Evolutionary conservation across 1,140 invertebrate species (phyloP).

Genomic region (Ganaspis sp.): DNA sequence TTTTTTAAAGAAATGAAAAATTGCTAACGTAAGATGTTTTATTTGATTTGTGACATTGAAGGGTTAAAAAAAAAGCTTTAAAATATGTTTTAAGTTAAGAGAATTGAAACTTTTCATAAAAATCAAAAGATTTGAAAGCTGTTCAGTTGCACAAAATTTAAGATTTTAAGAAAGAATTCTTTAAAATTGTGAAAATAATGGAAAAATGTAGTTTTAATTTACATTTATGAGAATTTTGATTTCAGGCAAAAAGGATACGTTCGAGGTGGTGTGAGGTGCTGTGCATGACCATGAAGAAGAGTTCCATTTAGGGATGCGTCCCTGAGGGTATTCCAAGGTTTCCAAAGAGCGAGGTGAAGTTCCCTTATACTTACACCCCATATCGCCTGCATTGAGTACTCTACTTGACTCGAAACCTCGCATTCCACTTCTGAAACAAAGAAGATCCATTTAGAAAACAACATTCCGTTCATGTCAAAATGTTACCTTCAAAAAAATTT

Average conservation of each 20-base stretch:
- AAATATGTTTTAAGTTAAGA: too few relatives aligned
- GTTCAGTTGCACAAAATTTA: too few relatives aligned
- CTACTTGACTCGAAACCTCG: conserved; percentile 84
- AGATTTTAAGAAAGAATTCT: neutral
- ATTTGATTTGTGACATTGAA: too few relatives aligned
- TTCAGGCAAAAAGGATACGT: conserved; percentile 70
- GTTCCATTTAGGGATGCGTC: conserved; percentile 78
- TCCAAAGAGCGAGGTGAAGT: conserved; percentile 84
- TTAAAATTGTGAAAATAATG: neutral
- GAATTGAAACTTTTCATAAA: too few relatives aligned
- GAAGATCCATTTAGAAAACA: conserved; percentile 22
- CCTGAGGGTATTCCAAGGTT: conserved; percentile 81
- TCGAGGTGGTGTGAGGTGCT: conserved; percentile 73
- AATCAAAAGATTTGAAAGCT: too few relatives aligned
- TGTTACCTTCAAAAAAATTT: neutral
- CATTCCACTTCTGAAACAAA: conserved; percentile 82
- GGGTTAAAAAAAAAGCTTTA: too few relatives aligned
- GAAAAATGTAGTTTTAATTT: conserved; percentile 5
- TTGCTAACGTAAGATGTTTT: too few relatives aligned
- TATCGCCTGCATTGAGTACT: conserved; percentile 83
- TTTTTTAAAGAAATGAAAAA: too few relatives aligned
- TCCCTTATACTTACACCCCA: conserved; percentile 87
- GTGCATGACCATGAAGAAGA: conserved; percentile 78
- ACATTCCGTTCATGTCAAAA: conserved; percentile 34
- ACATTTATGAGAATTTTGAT: conserved; percentile 4